Conservation (phyloP, 2,888 invertebrate species). For the Deilephila porcellus region DNA sequence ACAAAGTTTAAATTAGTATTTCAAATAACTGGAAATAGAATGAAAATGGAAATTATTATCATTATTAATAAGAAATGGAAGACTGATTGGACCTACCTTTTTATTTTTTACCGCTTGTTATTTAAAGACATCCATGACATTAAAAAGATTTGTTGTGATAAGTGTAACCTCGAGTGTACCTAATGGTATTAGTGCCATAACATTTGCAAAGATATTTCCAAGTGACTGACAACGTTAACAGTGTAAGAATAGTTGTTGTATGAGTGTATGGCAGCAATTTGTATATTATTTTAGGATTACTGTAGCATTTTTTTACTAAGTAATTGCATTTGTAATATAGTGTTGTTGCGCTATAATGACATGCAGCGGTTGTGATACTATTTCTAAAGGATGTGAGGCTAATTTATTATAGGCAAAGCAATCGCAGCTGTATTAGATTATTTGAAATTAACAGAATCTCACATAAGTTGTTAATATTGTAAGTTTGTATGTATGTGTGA, state of each 20-base stretch:
- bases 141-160: slow-evolving; percentile 58
- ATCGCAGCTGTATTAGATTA: slow-evolving; percentile 22
- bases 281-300: slow-evolving; percentile 11
- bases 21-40: slow-evolving; percentile 45
- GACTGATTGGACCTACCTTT: slow-evolving; percentile 65
- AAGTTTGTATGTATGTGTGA: slow-evolving; percentile 34
- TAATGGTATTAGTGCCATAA: slow-evolving; percentile 60
- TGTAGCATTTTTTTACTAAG: slow-evolving; percentile 10
- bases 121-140: slow-evolving; percentile 60
- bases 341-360: slow-evolving; percentile 26
- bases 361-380: slow-evolving; percentile 57
- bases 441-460: slow-evolving; percentile 9
- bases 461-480: slow-evolving; percentile 7
- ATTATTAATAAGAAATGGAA: slow-evolving; percentile 52
- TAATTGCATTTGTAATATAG: slow-evolving; percentile 23
- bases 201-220: slow-evolving; percentile 47
- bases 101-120: slow-evolving; percentile 35
- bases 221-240: slow-evolving; percentile 53
- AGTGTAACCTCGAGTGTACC: slow-evolving; percentile 52
- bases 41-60: slow-evolving; percentile 25
- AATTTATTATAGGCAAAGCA: slow-evolving; percentile 26
- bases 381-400: slow-evolving; percentile 47
- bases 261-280: slow-evolving; percentile 15
- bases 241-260: slow-evolving; percentile 45
- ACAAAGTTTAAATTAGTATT: slow-evolving; percentile 64